A percentile compares a stretch with the other conserved stretches of the same genome.
Conservation (phyloP, 2,113 vertebrate species). For the Tiliqua scincoides region DNA sequence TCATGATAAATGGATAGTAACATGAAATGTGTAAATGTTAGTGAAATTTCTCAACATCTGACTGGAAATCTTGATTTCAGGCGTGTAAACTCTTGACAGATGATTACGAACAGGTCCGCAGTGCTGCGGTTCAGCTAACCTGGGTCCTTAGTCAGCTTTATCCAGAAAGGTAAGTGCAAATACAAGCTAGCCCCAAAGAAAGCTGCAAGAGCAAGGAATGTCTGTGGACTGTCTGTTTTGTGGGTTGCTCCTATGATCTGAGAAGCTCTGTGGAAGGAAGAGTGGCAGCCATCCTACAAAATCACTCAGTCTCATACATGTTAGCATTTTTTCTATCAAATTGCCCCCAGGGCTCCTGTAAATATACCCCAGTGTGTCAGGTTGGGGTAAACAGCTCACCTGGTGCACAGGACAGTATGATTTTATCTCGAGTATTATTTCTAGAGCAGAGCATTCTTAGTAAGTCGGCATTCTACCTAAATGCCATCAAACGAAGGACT, state of each 20-base stretch:
- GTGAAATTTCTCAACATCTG: not conserved
- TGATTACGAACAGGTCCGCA: conserved; percentile 98
- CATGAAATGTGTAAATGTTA: not conserved
- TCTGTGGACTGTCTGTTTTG: not conserved
- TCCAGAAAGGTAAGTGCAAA: conserved; percentile 85
- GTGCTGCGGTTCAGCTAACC: conserved; percentile 92
- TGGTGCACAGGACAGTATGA: not conserved
- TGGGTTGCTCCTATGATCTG: not conserved
- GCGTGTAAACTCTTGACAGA: conserved; percentile 92
- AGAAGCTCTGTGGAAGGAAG: not conserved
- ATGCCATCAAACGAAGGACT: too few relatives aligned
- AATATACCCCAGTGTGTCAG: not conserved
- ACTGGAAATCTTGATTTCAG: conserved; percentile 70
- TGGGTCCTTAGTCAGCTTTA: conserved; percentile 97
- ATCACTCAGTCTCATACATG: not conserved
- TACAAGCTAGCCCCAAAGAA: not conserved
- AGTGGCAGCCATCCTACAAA: not conserved
- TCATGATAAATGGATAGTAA: not conserved
- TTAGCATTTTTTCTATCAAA: not conserved
- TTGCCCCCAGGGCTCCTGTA: not conserved
- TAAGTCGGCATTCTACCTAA: too few relatives aligned
- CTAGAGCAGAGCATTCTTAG: too few relatives aligned
- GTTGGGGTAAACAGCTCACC: not conserved
- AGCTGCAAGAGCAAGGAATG: not conserved
- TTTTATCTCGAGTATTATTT: not conserved